Evolutionary conservation across 1,140 invertebrate species (phyloP), one percentile per base, ranked within the genome.

Genomic region (Magallana ariakensis): DNA sequence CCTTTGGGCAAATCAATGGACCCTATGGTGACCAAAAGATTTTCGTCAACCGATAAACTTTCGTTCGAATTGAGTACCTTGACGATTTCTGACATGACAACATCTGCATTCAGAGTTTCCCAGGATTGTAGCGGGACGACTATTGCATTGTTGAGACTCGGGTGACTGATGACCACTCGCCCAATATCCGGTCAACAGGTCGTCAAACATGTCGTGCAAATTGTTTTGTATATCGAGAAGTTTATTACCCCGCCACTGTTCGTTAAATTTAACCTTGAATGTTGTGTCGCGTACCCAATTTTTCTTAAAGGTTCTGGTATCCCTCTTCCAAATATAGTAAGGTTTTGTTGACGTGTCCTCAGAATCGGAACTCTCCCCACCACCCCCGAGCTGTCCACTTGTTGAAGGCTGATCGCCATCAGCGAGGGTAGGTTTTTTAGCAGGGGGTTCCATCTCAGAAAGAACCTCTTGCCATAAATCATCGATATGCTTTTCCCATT

Each of bases 161-260:
- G 56, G 19, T 83, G 80, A 83, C 55, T 55, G 8, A 87, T 11
- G 57, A 87, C 57, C 26, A 87, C 60, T 19, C 86, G 16, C 19
- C 86, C 86, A n/a, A 87, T 46, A 55, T 87, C 86, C 0, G 80
- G n/a, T 22, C 80, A 87, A 84, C 22, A 87, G n/a, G 46, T 87
- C 81, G 46, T 87, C 82, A 33, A 84, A 87, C 86, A 87, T 87
- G 9, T 84, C 22, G 19, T 87, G 33, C 26, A 87, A 75, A 19
- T 86, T 55, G 9, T 33, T 58, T 33, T 58, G 22, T 16, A 86
- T 58, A 56, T 86, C 75, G 46, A 55, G 10, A 22, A 85, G n/a
- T 57, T 80, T 85, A 15, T 85, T 16, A 8, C 70, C 85, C 26
- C 55, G 8, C 55, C 83, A 84, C n/a, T 84, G 26, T 2, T 82